Evolutionary conservation across 2,888 invertebrate genomes (phyloP).

Genomic region (Micoletzkya japonica): DNA sequence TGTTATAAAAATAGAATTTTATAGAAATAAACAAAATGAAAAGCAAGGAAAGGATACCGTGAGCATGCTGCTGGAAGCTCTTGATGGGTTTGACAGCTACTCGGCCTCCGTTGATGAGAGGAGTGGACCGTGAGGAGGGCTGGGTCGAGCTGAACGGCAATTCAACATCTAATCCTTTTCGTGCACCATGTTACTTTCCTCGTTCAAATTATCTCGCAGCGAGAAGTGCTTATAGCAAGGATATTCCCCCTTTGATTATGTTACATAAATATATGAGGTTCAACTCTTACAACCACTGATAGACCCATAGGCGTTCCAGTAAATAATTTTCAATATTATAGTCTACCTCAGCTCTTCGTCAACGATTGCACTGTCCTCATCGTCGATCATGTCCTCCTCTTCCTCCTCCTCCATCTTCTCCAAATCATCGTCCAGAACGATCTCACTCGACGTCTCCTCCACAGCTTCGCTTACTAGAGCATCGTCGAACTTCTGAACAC

Average conservation of each 20-base stretch:
- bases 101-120: constrained; percentile 23
- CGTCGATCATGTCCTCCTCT: not conserved
- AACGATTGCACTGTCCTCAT: not conserved
- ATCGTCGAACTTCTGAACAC: not conserved
- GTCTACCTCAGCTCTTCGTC: too few species aligned
- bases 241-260: not conserved
- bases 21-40: too few species aligned
- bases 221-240: not conserved
- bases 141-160: too few species aligned
- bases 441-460: not conserved
- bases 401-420: not conserved
- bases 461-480: not conserved
- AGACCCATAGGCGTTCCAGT: too few species aligned
- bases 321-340: too few species aligned
- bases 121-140: constrained; percentile 8
- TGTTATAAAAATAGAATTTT: too few species aligned
- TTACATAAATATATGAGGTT: not conserved
- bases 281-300: not conserved
- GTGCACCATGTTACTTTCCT: too few species aligned
- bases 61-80: not conserved
- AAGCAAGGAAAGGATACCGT: not conserved
- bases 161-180: too few species aligned
- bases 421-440: not conserved
- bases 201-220: too few species aligned
- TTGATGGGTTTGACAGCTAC: constrained; percentile 25